A percentile compares a stretch with the other conserved stretches of the same genome.
Conservation (phyloP, 2,888 invertebrate species). For the Scelioninae gen. 1 region DNA sequence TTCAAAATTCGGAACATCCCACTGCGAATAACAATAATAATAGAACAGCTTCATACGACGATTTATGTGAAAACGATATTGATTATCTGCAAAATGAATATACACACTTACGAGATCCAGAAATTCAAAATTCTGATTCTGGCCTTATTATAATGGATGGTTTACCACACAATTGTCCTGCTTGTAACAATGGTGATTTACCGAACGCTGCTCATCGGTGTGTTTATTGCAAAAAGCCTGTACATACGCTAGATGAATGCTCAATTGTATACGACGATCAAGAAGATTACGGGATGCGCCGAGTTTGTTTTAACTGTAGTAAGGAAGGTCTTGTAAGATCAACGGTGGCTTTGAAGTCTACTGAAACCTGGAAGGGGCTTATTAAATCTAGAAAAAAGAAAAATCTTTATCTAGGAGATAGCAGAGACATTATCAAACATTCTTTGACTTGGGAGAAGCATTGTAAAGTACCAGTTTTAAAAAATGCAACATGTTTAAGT, state of each 20-base stretch:
- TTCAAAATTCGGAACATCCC: too few species aligned
- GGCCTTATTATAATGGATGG: background rate
- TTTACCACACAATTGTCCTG: constrained; percentile 1
- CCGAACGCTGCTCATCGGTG: constrained; percentile 24
- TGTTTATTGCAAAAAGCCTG: background rate
- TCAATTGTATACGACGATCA: background rate
- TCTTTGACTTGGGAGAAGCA: constrained; percentile 15
- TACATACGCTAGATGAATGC: constrained; percentile 15
- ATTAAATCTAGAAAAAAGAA: background rate
- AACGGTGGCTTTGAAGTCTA: background rate
- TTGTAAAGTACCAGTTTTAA: constrained; percentile 17
- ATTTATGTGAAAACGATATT: too few species aligned
- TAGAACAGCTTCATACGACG: too few species aligned
- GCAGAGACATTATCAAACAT: constrained; percentile 1
- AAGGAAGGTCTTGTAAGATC: background rate
- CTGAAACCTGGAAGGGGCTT: constrained; percentile 37
- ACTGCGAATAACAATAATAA: too few species aligned
- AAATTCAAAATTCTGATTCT: background rate
- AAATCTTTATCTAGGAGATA: constrained; percentile 16
- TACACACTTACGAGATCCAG: background rate
- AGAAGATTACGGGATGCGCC: constrained; percentile 11
- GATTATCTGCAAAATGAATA: too few species aligned
- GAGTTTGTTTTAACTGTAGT: constrained; percentile 10
- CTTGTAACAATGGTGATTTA: constrained; percentile 10
- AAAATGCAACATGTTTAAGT: constrained; percentile 20